phyloP scores from a whole-genome alignment of 30 jellyfish, hydroid and myxozoan species.

The Aurelia aurita region DNA sequence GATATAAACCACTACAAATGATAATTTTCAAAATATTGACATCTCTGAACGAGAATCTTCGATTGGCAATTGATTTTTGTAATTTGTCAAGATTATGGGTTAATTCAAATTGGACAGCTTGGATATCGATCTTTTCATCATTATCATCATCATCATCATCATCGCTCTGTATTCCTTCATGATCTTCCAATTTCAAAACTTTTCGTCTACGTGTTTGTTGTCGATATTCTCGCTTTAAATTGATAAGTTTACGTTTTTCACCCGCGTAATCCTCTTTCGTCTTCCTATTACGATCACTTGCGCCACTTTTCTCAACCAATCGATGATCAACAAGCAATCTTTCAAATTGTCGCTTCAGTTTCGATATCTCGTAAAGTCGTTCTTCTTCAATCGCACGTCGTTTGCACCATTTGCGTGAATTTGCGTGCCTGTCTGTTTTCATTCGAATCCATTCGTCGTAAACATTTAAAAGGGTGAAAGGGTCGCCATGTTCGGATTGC shows the following conservation, averaged over 20 bases:
- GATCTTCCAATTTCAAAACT: slow-evolving; percentile 71
- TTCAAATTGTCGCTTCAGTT: slow-evolving; percentile 93
- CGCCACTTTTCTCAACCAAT: slow-evolving; percentile 28
- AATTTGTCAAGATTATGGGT: slow-evolving; percentile 81
- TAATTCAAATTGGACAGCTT: slow-evolving; percentile 90
- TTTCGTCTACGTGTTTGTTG: slow-evolving; percentile 84
- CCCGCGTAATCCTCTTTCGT: slow-evolving; percentile 38
- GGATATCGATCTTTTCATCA: slow-evolving; percentile 82
- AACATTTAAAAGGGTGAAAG: slow-evolving; percentile 83
- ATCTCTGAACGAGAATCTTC: slow-evolving; percentile 75
- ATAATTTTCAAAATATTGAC: slow-evolving; percentile 72
- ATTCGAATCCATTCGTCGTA: slow-evolving; percentile 95
- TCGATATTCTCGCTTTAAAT: slow-evolving; percentile 79
- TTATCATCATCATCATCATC: slow-evolving; percentile 76
- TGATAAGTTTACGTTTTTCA: slow-evolving; percentile 70
- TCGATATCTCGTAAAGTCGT: slow-evolving; percentile 94
- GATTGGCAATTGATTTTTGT: slow-evolving; percentile 65
- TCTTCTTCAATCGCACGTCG: slow-evolving; percentile 94
- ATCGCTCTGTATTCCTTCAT: background rate
- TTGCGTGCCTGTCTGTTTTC: slow-evolving; percentile 79
- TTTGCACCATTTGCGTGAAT: slow-evolving; percentile 94
- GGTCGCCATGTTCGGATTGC: slow-evolving; percentile 97
- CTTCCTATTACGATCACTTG: slow-evolving; percentile 14
- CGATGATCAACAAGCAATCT: slow-evolving; percentile 76
- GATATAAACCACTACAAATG: slow-evolving; percentile 93